phyloP scores from a whole-genome alignment of 2,113 vertebrate species.

The Coregonus clupeaformis region DNA sequence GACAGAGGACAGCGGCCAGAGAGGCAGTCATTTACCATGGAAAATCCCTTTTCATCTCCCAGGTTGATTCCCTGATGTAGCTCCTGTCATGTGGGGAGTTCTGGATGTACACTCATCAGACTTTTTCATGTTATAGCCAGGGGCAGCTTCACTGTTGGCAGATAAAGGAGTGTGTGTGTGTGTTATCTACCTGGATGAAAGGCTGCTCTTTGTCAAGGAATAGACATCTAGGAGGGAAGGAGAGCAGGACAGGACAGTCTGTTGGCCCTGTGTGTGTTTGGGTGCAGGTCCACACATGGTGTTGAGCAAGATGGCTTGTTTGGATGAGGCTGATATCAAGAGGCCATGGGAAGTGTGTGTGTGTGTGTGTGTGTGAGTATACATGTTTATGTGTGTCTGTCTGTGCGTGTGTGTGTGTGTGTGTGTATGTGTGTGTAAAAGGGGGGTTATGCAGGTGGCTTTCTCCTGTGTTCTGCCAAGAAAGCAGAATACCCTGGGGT shows the following conservation, averaged over 20 bases:
- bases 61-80: constrained; percentile 42
- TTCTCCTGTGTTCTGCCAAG: constrained; percentile 69
- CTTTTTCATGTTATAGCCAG: constrained; percentile 27
- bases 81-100: constrained; percentile 41
- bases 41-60: constrained; percentile 56
- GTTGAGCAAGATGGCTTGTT: constrained; percentile 43
- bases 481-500: constrained; percentile 72
- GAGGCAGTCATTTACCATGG: constrained; percentile 52
- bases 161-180: constrained; percentile 9
- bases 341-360: constrained; percentile 15
- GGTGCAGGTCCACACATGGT: constrained; percentile 60
- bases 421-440: constrained; percentile 33
- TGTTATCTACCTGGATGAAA: constrained; percentile 37
- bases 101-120: constrained; percentile 19
- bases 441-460: constrained; percentile 74
- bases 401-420: constrained; percentile 34
- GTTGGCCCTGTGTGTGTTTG: constrained; percentile 48
- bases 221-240: background rate
- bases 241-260: constrained; percentile 3
- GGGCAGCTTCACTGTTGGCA: constrained; percentile 12
- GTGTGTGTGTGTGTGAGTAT: constrained; percentile 34
- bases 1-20: constrained; percentile 29
- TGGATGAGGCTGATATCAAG: constrained; percentile 48
- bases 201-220: constrained; percentile 10
- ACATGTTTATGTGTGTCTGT: constrained; percentile 37